Percentiles rank a stretch among this genome's conserved stretches.
Evolutionary conservation across 35 echinoderm and acorn worm species (phyloP).

Genomic region (Hemicentrotus pulcherrimus): DNA sequence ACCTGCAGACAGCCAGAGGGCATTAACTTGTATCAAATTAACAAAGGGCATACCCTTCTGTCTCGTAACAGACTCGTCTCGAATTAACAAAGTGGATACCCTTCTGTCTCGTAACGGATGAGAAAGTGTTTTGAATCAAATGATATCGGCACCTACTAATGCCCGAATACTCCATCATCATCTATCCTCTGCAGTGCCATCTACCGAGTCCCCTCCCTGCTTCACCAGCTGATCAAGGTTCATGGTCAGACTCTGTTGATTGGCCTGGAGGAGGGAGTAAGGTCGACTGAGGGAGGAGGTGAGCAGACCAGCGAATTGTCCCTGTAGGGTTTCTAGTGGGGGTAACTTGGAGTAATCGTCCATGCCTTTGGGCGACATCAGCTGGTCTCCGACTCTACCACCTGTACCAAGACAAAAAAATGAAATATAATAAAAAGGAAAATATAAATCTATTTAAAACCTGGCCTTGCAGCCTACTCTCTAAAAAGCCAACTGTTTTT

Average conservation of each 20-base stretch:
- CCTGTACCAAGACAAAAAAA: conserved; percentile 56
- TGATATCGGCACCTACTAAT: neutral
- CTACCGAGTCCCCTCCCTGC: conserved; percentile 43
- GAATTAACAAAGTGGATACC: too few species aligned
- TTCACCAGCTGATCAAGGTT: conserved; percentile 79
- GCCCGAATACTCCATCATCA: neutral
- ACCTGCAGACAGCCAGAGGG: too few species aligned
- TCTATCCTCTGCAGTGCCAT: conserved; percentile 36
- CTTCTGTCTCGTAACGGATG: too few species aligned
- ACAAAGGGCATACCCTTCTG: too few species aligned
- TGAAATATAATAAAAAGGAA: neutral
- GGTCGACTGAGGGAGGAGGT: conserved; percentile 61
- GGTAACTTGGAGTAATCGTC: conserved; percentile 72
- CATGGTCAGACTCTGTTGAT: conserved; percentile 74
- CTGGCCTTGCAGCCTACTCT: neutral
- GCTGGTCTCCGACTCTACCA: conserved; percentile 70
- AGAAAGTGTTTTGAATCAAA: neutral
- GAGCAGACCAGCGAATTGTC: conserved; percentile 68
- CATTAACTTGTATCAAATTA: too few species aligned
- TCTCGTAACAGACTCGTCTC: too few species aligned
- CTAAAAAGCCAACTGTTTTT: too few species aligned
- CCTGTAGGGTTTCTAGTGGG: conserved; percentile 56
- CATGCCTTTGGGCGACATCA: conserved; percentile 85
- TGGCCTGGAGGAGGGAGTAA: conserved; percentile 70
- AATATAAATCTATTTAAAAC: neutral